Evolutionary conservation across 2,113 vertebrate genomes (phyloP).

Genomic region (Protobothrops flavoviridis): DNA sequence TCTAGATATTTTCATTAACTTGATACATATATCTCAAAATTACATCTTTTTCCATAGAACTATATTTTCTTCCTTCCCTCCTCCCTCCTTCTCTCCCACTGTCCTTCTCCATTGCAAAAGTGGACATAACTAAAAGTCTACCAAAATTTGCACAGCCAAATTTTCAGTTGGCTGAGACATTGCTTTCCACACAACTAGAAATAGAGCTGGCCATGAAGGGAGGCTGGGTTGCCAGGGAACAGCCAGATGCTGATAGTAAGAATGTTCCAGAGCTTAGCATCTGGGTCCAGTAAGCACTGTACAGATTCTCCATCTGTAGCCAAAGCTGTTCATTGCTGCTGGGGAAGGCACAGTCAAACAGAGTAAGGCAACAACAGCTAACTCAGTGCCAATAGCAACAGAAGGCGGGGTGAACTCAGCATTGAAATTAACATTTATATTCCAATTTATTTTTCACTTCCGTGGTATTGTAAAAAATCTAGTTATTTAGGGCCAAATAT

Average conservation of each 20-base stretch:
- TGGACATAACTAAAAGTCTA: background rate
- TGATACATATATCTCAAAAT: background rate
- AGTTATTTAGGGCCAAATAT: conserved; percentile 37
- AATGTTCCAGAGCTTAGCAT: conserved; percentile 58
- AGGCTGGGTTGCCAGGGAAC: conserved; percentile 40
- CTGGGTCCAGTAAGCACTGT: conserved; percentile 63
- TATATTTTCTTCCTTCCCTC: background rate
- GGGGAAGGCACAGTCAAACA: conserved; percentile 48
- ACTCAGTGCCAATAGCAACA: conserved; percentile 56
- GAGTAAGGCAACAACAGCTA: conserved; percentile 55
- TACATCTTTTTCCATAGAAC: background rate
- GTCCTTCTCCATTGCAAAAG: background rate
- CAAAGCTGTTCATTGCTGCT: conserved; percentile 67
- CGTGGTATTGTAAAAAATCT: conserved; percentile 48
- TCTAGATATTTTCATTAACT: background rate
- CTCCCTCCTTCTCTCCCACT: too few species aligned
- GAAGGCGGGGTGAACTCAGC: conserved; percentile 53
- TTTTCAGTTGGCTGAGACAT: conserved; percentile 6
- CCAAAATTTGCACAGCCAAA: background rate
- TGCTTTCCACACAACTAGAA: conserved; percentile 24
- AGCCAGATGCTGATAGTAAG: conserved; percentile 64
- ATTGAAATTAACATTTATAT: conserved; percentile 57
- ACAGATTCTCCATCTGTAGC: conserved; percentile 63
- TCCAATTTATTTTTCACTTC: conserved; percentile 60
- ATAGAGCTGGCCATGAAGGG: conserved; percentile 42